phyloP scores from a whole-genome alignment of 2,797 vertebrate genomes.

The Nyctalus aviator region DNA sequence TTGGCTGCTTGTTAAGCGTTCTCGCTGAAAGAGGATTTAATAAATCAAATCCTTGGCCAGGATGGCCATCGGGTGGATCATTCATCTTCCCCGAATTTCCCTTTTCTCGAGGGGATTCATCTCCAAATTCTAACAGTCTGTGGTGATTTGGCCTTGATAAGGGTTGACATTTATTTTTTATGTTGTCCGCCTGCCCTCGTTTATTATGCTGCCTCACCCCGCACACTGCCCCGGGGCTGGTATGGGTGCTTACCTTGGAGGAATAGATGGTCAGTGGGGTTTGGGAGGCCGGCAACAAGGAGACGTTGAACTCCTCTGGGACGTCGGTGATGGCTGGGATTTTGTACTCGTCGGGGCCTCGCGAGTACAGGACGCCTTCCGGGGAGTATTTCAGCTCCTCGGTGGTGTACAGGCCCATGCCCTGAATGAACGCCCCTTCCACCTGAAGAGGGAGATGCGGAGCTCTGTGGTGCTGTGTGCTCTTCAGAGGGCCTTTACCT shows the following conservation, averaged over 20 bases:
- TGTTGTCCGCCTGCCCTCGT: background rate
- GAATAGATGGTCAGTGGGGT: constrained; percentile 93
- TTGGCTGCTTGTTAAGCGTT: constrained; percentile 9
- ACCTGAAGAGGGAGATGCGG: constrained; percentile 85
- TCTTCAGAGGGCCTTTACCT: background rate
- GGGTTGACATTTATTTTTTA: background rate
- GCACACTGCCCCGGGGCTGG: fast-evolving
- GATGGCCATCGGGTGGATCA: background rate
- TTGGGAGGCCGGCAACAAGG: constrained; percentile 86
- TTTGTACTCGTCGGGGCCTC: constrained; percentile 92
- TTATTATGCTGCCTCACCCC: no score
- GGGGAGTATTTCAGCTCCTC: constrained; percentile 94
- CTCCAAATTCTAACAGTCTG: background rate
- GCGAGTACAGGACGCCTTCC: constrained; percentile 90
- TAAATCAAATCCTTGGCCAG: background rate
- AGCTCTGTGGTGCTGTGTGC: background rate
- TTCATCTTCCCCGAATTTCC: background rate
- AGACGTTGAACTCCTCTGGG: constrained; percentile 90
- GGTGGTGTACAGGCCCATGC: constrained; percentile 92
- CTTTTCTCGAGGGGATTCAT: background rate
- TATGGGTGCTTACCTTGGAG: constrained; percentile 90
- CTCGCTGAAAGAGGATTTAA: background rate
- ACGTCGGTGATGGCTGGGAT: constrained; percentile 92
- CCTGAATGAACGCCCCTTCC: constrained; percentile 93
- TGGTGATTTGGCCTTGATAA: background rate